phyloP scores from a whole-genome alignment of 2,113 vertebrate genomes.

The Acanthisitta chloris region DNA sequence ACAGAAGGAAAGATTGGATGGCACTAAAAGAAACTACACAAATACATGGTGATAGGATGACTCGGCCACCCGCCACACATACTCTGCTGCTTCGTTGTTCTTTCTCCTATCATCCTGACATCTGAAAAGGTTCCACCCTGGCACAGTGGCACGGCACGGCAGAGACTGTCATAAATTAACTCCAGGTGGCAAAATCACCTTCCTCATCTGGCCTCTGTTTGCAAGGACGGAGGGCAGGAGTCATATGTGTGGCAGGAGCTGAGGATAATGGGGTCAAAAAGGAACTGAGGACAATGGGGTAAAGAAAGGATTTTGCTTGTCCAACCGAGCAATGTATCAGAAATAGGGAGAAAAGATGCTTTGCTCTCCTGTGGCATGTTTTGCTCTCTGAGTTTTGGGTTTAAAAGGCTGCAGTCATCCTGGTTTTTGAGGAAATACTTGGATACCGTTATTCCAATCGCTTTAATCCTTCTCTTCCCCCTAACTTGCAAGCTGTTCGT shows the following conservation, averaged over 20 bases:
- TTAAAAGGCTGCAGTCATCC: constrained; percentile 21
- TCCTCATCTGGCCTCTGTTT: neutral
- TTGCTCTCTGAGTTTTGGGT: neutral
- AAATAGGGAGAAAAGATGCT: neutral
- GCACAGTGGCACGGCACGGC: neutral
- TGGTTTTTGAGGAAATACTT: constrained; percentile 29
- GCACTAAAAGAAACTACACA: constrained; percentile 70
- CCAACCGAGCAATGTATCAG: neutral
- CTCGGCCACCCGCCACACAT: constrained; percentile 62
- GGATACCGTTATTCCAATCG: neutral
- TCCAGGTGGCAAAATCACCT: constrained; percentile 57
- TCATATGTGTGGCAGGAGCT: neutral
- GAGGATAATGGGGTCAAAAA: neutral
- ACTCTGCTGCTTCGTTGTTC: constrained; percentile 46
- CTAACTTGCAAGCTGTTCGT: neutral
- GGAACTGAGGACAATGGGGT: neutral
- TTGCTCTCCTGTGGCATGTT: neutral
- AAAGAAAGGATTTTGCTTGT: neutral
- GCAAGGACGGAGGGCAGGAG: neutral
- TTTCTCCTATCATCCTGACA: constrained; percentile 10
- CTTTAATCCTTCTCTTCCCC: constrained; percentile 16
- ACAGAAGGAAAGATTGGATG: constrained; percentile 74
- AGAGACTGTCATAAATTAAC: constrained; percentile 13
- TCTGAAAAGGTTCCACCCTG: constrained; percentile 49
- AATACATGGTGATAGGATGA: constrained; percentile 66